phyloP scores from a whole-genome alignment of 35 echinoderm and acorn worm genomes.

The Apostichopus japonicus region DNA sequence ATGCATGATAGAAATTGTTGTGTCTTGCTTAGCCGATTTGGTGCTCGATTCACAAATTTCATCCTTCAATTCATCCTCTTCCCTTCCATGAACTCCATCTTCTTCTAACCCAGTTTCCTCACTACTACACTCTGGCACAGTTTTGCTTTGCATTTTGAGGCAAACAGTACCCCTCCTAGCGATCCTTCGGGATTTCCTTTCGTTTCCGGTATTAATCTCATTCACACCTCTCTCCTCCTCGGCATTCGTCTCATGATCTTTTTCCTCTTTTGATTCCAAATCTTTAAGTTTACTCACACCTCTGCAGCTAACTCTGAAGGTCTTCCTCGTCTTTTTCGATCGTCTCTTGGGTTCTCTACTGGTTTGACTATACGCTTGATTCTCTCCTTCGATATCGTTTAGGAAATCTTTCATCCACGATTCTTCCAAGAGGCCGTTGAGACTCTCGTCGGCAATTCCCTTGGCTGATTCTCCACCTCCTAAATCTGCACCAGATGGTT shows the following conservation, averaged over 20 bases:
- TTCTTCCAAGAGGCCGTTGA: constrained; percentile 41
- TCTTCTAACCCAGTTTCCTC: neutral
- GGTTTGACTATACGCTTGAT: neutral
- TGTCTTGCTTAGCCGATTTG: too few species aligned
- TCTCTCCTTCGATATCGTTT: constrained; percentile 46
- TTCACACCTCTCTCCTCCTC: neutral
- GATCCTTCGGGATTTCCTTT: neutral
- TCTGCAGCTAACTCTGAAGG: neutral
- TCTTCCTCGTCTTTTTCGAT: neutral
- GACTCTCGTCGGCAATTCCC: constrained; percentile 25
- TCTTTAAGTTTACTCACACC: neutral
- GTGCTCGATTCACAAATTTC: too few species aligned
- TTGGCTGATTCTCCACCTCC: neutral
- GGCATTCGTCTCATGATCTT: neutral
- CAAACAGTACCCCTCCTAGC: constrained; percentile 40
- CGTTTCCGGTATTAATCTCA: neutral
- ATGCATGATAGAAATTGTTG: neutral
- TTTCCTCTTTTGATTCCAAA: neutral
- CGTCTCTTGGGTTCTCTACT: constrained; percentile 2
- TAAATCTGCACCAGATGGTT: neutral
- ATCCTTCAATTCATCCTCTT: too few species aligned
- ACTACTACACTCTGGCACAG: neutral
- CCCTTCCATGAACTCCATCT: neutral
- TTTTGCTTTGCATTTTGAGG: constrained; percentile 8
- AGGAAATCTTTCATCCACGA: constrained; percentile 51